Percentiles rank a stretch among this genome's conserved stretches.
phyloP scores from a whole-genome alignment of 2,113 vertebrate species.

The Entomyzon cyanotis region DNA sequence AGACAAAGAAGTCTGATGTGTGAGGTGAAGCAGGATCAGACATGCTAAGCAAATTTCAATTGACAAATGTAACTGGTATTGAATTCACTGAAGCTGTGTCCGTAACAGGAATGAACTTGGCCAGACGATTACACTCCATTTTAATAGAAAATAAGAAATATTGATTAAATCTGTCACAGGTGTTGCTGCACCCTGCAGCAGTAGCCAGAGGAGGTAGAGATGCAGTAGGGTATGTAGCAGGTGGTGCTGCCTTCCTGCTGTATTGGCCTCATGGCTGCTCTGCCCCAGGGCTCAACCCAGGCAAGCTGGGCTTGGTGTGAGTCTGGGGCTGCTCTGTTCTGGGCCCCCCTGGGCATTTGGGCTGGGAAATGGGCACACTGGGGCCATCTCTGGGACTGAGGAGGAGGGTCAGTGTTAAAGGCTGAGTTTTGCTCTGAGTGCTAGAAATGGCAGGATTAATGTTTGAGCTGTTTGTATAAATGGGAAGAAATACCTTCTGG shows the following conservation, averaged over 20 bases:
- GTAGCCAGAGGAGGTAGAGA: not conserved
- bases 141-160: not conserved
- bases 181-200: not conserved
- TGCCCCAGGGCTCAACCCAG: not conserved
- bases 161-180: not conserved
- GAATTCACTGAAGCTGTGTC: not conserved
- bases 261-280: not conserved
- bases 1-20: not conserved
- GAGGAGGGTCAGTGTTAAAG: not conserved
- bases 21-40: not conserved
- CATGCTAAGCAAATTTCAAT: not conserved
- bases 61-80: not conserved
- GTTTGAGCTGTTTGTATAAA: not conserved
- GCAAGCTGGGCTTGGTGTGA: not conserved
- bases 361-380: fast-evolving
- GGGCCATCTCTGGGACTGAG: not conserved
- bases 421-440: not conserved
- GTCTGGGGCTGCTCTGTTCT: not conserved
- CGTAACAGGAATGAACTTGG: not conserved
- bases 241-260: not conserved
- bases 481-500: not conserved
- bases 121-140: not conserved
- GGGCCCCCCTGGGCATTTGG: fast-evolving
- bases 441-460: not conserved
- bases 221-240: fast-evolving